A percentile compares a stretch with the other conserved stretches of the same genome.
phyloP scores from a whole-genome alignment of 2,113 vertebrate species.

The Python bivittatus region DNA sequence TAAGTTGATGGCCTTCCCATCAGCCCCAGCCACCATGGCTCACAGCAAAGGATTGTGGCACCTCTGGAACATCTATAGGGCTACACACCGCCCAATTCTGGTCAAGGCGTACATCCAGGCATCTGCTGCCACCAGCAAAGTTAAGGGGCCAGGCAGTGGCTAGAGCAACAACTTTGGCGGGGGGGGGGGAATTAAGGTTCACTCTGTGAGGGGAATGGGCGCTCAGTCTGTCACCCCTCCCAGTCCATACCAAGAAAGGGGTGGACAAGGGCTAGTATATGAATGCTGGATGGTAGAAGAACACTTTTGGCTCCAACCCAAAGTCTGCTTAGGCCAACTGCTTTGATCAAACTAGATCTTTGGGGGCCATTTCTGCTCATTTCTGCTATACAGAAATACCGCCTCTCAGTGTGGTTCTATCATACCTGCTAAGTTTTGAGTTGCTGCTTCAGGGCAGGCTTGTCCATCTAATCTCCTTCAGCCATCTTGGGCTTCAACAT shows the following conservation, averaged over 20 bases:
- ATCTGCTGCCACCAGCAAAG: constrained; percentile 46
- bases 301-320: not conserved
- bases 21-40: not conserved
- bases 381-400: not conserved
- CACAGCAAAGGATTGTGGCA: not conserved
- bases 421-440: not conserved
- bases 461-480: not conserved
- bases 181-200: not conserved
- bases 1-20: not conserved
- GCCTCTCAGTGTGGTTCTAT: not conserved
- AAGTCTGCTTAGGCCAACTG: not conserved
- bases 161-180: not conserved
- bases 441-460: not conserved
- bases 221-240: not conserved
- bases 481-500: not conserved
- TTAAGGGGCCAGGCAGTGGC: not conserved
- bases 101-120: not conserved
- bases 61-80: not conserved
- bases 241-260: not conserved
- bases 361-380: not conserved
- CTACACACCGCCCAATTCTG: not conserved
- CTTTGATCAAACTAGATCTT: not conserved
- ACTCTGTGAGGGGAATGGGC: not conserved
- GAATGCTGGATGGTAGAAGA: not conserved
- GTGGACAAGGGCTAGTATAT: not conserved